Base-by-base conservation (phyloP, 2,888 invertebrate species). In the Cosmopolites sordidus region DNA sequence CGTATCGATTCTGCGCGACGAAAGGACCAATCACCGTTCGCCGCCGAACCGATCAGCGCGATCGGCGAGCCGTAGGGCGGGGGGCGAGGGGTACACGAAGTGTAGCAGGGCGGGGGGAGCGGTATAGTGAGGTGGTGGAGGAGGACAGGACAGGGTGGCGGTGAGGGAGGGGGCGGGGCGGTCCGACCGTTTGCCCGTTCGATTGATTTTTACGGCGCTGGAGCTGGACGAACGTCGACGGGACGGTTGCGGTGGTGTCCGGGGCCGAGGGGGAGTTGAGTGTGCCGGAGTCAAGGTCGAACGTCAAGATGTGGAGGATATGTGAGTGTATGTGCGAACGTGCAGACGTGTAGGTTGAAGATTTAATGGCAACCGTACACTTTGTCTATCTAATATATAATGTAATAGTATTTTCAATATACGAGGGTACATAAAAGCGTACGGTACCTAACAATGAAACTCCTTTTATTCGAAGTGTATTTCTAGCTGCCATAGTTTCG, bases 1-100 rank as follows among this genome's bases (percentile, higher is more conserved):
- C 72, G 78, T 78, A 78, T 80, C 80, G 79, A 80, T 80, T 79
- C 75, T 79, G 80, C 79, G 80, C 79, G 59, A 62, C 71, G 66
- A 67, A 43, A 29, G 75, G 78, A 77, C 81, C 82, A 79, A 82
- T 82, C 79, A 16, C 40, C 15, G 40, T 11, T 16, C 16, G 9
- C 40, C 16, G n/a, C 15, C 15, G 16, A 40, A 16, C 40, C 40
- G 40, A 40, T 40, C 40, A 16, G 40, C 40, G 29, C 22, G 43
- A 43, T 43, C 22, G 43, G 56, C 47, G 51, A 33, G 33, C 42
- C 43, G 50, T 42, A 50, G 49, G 40, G 51, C 38, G 42, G 38
- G 46, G 22, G 42, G 44, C 22, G 22, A 22, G 22, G 22, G 22
- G 37, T 37, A n/a, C 4, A 22, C 3, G 37, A 37, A 11, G 14